These are phyloP conservation scores for Drosophila setifemur DNA, from an alignment of 1,140 invertebrate species.

Conservation along the genomic window DNA sequence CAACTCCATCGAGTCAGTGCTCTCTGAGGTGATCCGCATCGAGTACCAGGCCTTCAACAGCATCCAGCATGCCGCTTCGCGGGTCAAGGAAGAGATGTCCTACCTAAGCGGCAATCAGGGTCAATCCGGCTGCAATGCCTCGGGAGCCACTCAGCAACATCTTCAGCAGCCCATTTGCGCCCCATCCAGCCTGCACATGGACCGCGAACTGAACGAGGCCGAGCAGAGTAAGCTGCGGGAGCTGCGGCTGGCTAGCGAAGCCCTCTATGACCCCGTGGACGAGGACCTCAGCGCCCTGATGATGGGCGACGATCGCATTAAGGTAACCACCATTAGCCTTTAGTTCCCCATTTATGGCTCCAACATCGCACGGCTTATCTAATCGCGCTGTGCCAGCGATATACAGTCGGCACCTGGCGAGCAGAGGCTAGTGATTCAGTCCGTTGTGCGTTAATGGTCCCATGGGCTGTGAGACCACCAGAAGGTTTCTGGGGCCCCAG, in stretches of 20 bases:
- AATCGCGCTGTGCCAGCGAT: constrained; percentile 51
- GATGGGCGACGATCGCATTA: constrained; percentile 85
- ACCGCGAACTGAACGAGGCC: constrained; percentile 90
- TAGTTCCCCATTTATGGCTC: constrained; percentile 21
- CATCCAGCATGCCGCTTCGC: constrained; percentile 68
- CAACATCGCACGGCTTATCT: constrained; percentile 58
- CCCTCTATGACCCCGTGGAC: constrained; percentile 90
- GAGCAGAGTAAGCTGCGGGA: constrained; percentile 92
- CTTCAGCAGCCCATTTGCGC: constrained; percentile 63
- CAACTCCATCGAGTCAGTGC: constrained; percentile 90
- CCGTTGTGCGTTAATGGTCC: constrained; percentile 10
- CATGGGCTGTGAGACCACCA: not conserved
- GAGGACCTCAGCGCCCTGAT: constrained; percentile 89
- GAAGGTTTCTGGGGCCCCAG: constrained; percentile 62
- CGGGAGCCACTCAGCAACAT: constrained; percentile 23
- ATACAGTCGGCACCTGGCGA: constrained; percentile 57
- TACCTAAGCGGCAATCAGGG: constrained; percentile 16
- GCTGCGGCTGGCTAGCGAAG: constrained; percentile 92
- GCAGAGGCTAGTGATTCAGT: constrained; percentile 48
- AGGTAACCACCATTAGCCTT: constrained; percentile 81
- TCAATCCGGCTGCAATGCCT: constrained; percentile 8
- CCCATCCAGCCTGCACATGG: constrained; percentile 81
- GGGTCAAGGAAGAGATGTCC: constrained; percentile 69
- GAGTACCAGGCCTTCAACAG: constrained; percentile 86
- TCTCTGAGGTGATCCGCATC: constrained; percentile 91